These are phyloP conservation scores for Cataglyphis rosenhaueri DNA, from an alignment of 2,888 invertebrate species.

Conservation along the genomic window DNA sequence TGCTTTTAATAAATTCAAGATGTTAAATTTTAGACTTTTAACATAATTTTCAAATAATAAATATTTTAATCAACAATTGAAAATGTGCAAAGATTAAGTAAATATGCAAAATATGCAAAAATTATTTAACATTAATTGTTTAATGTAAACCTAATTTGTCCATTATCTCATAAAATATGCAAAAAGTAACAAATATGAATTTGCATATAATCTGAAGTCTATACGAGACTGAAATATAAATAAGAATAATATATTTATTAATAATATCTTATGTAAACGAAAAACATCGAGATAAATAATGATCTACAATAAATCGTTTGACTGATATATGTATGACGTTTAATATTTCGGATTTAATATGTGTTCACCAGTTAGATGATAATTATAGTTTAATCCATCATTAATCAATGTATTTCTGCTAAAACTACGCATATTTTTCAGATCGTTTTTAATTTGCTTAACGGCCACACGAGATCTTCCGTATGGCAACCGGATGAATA, in stretches of 20 bases:
- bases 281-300: background rate
- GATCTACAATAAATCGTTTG: background rate
- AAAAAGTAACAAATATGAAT: too few species aligned
- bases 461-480: background rate
- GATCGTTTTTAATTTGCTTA: background rate
- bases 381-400: background rate
- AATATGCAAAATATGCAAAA: too few species aligned
- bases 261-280: background rate
- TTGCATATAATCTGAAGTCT: too few species aligned
- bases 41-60: too few species aligned
- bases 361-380: background rate
- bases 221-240: background rate
- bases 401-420: too few species aligned
- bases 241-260: background rate
- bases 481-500: slow-evolving; percentile 56
- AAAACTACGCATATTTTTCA: background rate
- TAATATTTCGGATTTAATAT: background rate
- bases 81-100: too few species aligned
- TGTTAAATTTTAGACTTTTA: too few species aligned
- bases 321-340: background rate
- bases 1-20: too few species aligned
- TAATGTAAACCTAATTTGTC: too few species aligned
- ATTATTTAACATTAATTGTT: too few species aligned
- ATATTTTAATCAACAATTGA: too few species aligned
- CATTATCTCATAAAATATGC: too few species aligned